Base-by-base conservation (phyloP, 2,113 vertebrate species). In the Seriola dumerili region DNA sequence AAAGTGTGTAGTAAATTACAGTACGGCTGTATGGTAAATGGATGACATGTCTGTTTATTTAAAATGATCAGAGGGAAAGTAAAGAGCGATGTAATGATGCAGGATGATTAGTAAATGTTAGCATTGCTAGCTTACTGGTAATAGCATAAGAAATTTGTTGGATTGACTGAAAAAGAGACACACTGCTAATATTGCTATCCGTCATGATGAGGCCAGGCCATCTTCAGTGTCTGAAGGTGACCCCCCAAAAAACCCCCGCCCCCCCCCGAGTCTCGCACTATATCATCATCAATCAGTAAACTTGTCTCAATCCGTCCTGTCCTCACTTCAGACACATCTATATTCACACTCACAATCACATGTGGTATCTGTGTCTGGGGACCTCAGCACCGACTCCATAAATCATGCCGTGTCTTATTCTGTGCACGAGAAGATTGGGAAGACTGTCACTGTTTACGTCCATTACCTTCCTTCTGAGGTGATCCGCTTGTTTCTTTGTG, bases 401-500 rank as follows among this genome's bases (percentile, higher is more conserved):
- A 80, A 54, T 9, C 7, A 32, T 32, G 42, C 29, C 25, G 19
- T 1, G 17, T 16, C 32, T 59, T 64, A 25, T 10, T 42, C 59
- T 42, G 58, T 59, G 46, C 40, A 29, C 52, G 4, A 54, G 12
- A 76, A 46, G 38, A 81, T 40, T 23, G 32, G 16, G 5, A 48
- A 68, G 34, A 21, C 13, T 11, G 25, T 44, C 8, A 23, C 54
- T 57, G 32, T 55, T 63, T 23, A 40, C 61, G 59, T 70, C 54
- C 4, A 75, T 75, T 69, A 72, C 64, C 9, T 7, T 7, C 38
- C 7, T 50, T 48, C 55, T 32, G 1, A 1, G 1, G 32, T 40
- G 72, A 68, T 80, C 38, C 17, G 42, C 66, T 76, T 38, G 78
- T 83, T 85, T 79, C 68, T 36, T 42, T 64, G 61, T 72, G 58